phyloP scores from a whole-genome alignment of 53 echinoderm and acorn worm species.

The Patiria pectinifera region DNA sequence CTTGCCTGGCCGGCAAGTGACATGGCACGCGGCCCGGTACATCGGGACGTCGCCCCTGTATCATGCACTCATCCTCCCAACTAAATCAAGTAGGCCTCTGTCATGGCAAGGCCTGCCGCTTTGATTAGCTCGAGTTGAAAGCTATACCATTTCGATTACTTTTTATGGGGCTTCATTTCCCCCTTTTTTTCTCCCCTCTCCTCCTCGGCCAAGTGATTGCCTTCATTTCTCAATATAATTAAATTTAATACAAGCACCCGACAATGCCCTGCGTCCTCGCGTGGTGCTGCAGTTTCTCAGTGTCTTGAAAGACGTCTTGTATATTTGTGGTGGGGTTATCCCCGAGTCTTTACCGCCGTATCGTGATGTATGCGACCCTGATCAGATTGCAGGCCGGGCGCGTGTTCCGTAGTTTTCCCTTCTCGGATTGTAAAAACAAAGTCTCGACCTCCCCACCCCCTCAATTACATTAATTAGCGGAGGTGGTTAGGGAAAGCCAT shows the following conservation, averaged over 20 bases:
- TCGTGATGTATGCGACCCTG: background rate
- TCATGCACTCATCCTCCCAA: slow-evolving; percentile 26
- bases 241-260: slow-evolving; percentile 52
- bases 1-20: slow-evolving; percentile 25
- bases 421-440: slow-evolving; percentile 38
- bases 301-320: slow-evolving; percentile 54
- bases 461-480: slow-evolving; percentile 64
- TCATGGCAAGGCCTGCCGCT: slow-evolving; percentile 21
- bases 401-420: background rate
- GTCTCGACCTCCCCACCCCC: slow-evolving; percentile 29
- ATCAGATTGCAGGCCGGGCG: background rate
- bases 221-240: slow-evolving; percentile 70
- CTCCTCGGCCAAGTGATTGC: slow-evolving; percentile 55
- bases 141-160: slow-evolving; percentile 67
- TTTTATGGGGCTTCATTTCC: slow-evolving; percentile 63
- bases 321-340: slow-evolving; percentile 55
- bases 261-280: slow-evolving; percentile 43
- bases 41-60: background rate
- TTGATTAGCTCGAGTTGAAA: slow-evolving; percentile 62
- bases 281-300: background rate
- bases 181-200: background rate
- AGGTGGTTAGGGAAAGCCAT: slow-evolving; percentile 31
- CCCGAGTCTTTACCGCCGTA: background rate
- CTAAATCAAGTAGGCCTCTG: slow-evolving; percentile 50
- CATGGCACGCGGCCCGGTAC: background rate